These are phyloP conservation scores for Buathra laborator DNA, from an alignment of 2,888 invertebrate species.

Conservation along the genomic window DNA sequence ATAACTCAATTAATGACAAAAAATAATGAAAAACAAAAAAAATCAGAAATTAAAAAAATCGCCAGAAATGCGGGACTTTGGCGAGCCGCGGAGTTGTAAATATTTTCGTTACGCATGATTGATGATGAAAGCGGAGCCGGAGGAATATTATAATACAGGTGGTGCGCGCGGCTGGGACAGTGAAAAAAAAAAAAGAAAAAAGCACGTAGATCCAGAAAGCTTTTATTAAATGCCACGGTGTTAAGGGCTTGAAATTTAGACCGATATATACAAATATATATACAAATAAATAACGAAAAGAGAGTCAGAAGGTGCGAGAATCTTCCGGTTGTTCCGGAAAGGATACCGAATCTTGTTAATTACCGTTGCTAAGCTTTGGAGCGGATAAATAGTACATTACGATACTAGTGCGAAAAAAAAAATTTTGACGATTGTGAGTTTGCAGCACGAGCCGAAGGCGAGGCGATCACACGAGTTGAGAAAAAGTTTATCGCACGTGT, in stretches of 20 bases:
- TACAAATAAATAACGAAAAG: not conserved
- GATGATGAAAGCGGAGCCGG: slow-evolving; percentile 25
- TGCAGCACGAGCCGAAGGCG: no score
- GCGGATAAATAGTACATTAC: not conserved
- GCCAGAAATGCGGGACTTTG: slow-evolving; percentile 1
- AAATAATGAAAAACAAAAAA: not conserved
- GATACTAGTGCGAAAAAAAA: not conserved
- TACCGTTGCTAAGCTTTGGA: not conserved
- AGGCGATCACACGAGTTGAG: no score
- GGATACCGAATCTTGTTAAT: slow-evolving; percentile 1
- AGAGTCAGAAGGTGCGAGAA: not conserved
- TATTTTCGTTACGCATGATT: slow-evolving; percentile 77
- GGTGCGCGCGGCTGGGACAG: slow-evolving; percentile 63
- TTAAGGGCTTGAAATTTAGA: slow-evolving; percentile 22
- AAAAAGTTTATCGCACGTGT: no score
- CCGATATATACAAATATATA: not conserved
- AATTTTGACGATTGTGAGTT: not conserved
- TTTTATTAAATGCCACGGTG: slow-evolving; percentile 3
- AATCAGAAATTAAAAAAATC: not conserved
- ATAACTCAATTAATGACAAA: not conserved
- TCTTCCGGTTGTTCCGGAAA: not conserved
- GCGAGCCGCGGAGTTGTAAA: slow-evolving; percentile 74
- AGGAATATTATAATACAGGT: slow-evolving; percentile 44
- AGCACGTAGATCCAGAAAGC: slow-evolving; percentile 53
- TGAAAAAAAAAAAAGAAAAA: not conserved